Evolutionary conservation across 2,888 invertebrate genomes (phyloP), one percentile per base, ranked within the genome.

Genomic region (Allophyes oxyacanthae): DNA sequence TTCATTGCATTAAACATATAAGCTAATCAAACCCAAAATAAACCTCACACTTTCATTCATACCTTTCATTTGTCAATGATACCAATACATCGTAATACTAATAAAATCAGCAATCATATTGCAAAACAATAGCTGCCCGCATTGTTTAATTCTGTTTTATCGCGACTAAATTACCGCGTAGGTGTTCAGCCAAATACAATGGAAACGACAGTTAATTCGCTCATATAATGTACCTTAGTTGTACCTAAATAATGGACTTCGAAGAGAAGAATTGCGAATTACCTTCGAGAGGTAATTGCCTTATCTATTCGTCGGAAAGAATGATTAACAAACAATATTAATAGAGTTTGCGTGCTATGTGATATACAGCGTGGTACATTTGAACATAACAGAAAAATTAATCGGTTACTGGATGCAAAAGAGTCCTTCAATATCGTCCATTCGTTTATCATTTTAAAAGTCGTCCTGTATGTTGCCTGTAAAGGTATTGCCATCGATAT

Each of bases 171-270:
- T 78, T 71, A 81, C 70, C 64, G 53, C 65, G 72, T 69, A 78
- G 75, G 71, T 75, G 67, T 68, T 75, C 69, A 64, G 64, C 67
- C 77, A 73, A 81, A 82, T 81, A 87, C 87, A 87, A 86, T 86
- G 75, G 79, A 67, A 59, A 66, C 69, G 82, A 75, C 81, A 72
- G 64, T 49, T 76, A 82, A 80, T 82, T 79, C 75, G 67, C 56
- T 64, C 63, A 73, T 75, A 80, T 79, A n/a, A 78, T 65, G 46
- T 52, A 15, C 15, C 38, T 38, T 37, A 10, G 15, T 36, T 30
- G 26, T 36, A 49, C 59, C 30, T 63, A 49, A 60, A 60, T 75
- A 68, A 72, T 65, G 61, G 56, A 26, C 6, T 60, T 52, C 20
- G 20, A 20, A 13, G 45, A 57, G 34, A 53, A 55, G 56, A 70